Conservation (phyloP, 2,113 vertebrate species). For the Aphelocoma coerulescens region DNA sequence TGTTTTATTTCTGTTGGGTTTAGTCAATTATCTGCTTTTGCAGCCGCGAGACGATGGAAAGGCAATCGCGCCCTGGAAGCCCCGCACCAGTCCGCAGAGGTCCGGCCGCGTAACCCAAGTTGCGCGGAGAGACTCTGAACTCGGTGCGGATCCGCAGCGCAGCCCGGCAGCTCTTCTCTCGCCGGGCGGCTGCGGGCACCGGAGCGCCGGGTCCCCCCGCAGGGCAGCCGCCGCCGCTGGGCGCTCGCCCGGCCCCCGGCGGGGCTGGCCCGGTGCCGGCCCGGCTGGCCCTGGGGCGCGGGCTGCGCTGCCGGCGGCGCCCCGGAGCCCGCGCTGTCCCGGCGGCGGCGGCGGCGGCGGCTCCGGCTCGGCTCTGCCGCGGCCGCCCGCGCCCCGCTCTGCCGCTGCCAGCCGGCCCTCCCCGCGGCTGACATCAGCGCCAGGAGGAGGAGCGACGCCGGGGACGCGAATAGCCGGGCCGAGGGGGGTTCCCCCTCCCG, state of each 20-base stretch:
- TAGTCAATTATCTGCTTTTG: background rate
- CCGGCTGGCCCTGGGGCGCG: no score
- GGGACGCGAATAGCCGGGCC: constrained; percentile 10
- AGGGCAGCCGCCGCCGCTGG: no score
- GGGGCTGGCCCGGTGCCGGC: no score
- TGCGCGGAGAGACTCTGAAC: background rate
- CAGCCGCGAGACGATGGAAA: background rate
- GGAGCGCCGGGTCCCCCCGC: background rate
- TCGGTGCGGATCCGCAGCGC: background rate
- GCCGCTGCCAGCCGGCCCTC: constrained; percentile 27
- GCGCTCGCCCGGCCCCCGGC: no score
- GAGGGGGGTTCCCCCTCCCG: constrained; percentile 21
- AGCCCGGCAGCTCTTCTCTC: background rate
- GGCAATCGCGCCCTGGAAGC: background rate
- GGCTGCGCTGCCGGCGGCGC: no score
- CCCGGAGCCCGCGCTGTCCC: no score
- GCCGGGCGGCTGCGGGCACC: background rate
- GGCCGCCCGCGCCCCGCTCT: constrained; percentile 43
- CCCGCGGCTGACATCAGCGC: constrained; percentile 59
- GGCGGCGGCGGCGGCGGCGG: no score
- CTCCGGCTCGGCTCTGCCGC: background rate
- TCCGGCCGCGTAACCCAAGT: constrained; percentile 23
- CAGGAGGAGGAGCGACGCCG: constrained; percentile 22
- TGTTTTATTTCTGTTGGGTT: constrained; percentile 39
- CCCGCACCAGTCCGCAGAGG: background rate